Base-by-base conservation (phyloP, 1,140 invertebrate genomes). In the Acyrthosiphon pisum region DNA sequence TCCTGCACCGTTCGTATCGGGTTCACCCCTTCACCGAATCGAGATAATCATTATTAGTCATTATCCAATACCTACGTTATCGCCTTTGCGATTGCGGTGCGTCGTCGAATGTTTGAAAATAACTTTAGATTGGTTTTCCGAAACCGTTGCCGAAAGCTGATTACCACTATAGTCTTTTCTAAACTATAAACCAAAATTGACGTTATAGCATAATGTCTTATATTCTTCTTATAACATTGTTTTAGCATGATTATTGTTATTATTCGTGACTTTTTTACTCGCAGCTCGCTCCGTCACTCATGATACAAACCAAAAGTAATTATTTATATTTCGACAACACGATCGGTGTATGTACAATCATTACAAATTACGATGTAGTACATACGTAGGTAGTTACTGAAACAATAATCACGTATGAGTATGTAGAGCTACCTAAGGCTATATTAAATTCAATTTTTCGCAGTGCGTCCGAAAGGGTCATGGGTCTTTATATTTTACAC, bases 121-220 rank as follows among this genome's bases (percentile, higher is more conserved):
- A 88, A 48, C 46, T 88, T 48, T 48, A 18, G 46, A 22, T n/a
- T 30, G 86, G 86, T 88, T 88, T 88, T 88, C 6, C 84, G 84
- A 44, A 30, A n/a, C 84, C 2, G 9, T 26, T 41, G 35, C 20
- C 35, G 60, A 14, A n/a, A 68, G 30, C 30, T 76, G 60, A 76
- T 76, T 76, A 76, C 14, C 30, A 14, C 6, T 76, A 6, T 30
- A 76, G 11, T n/a, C n/a, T 76, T 68, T 68, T n/a, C 60, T 76
- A 76, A 76, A 76, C 18, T 76, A 30, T 76, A 76, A n/a, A n/a
- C n/a, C 60, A n/a, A 76, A 76, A 76, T 35, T 30, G 4, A 6
- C n/a, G 30, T 22, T 53, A 23, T 76, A 76, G 1, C n/a, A 76
- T n/a, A 20, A 76, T 76, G n/a, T 76, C 30, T 76, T 76, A n/a